Percentiles rank a stretch among this genome's conserved stretches.
Conservation (phyloP, 2,113 vertebrate species). For the Formicarius rufipectus region DNA sequence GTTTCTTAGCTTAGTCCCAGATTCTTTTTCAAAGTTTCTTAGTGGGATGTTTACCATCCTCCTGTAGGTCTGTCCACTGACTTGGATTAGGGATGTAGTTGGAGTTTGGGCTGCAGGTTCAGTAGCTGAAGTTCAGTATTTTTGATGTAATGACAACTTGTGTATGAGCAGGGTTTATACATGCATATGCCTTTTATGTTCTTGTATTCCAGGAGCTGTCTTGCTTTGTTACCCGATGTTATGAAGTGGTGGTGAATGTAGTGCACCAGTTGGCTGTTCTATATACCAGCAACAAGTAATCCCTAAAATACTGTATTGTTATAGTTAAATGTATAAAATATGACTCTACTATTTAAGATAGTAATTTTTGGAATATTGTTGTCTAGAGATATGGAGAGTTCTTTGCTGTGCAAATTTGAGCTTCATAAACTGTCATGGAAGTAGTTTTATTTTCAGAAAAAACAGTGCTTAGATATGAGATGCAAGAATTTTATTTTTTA, state of each 20-base stretch:
- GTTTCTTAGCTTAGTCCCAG: neutral
- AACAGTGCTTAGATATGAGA: neutral
- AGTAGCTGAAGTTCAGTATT: neutral
- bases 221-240: slow-evolving; percentile 95
- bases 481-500: neutral
- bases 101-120: neutral
- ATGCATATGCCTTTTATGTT: neutral
- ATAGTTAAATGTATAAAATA: neutral
- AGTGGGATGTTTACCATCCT: neutral
- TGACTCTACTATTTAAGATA: neutral
- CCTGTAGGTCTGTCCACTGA: neutral
- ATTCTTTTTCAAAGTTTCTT: neutral
- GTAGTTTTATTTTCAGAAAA: neutral
- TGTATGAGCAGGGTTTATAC: neutral
- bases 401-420: neutral
- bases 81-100: neutral
- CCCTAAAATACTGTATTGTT: slow-evolving; percentile 1
- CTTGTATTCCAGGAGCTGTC: slow-evolving; percentile 89
- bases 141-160: neutral
- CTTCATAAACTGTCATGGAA: neutral
- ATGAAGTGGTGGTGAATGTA: slow-evolving; percentile 93
- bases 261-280: slow-evolving; percentile 94
- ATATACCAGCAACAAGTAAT: slow-evolving; percentile 96
- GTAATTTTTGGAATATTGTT: neutral
- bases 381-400: neutral